Evolutionary conservation across 2,888 invertebrate species (phyloP).

Genomic region (Nebria brevicollis): DNA sequence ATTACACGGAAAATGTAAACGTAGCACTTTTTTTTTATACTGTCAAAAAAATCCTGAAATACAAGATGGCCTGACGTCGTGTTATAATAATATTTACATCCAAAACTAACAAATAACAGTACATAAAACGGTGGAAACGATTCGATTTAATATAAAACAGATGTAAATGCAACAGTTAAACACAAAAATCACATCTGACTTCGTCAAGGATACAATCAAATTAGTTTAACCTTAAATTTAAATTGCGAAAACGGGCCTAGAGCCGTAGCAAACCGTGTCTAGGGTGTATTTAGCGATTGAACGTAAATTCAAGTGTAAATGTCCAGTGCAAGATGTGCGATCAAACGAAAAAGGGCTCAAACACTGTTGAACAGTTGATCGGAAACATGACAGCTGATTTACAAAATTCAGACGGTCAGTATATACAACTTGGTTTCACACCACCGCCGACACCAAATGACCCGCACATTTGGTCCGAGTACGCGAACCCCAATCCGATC

Average conservation of each 20-base stretch:
- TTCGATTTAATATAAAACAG: background rate
- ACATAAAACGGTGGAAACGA: conserved; percentile 10
- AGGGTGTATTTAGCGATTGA: background rate
- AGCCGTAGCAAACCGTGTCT: background rate
- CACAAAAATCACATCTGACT: background rate
- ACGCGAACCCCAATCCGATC: conserved; percentile 50
- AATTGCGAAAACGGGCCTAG: background rate
- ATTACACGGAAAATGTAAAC: conserved; percentile 13
- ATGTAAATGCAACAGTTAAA: conserved; percentile 11
- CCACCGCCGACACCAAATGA: conserved; percentile 57
- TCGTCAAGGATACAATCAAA: no score
- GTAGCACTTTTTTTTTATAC: conserved; percentile 16
- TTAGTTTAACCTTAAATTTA: background rate
- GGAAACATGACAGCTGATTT: conserved; percentile 70
- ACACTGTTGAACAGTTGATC: conserved; percentile 68
- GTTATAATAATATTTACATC: conserved; percentile 5
- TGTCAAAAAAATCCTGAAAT: conserved; percentile 29
- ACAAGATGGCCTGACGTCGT: conserved; percentile 30
- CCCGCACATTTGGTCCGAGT: conserved; percentile 58
- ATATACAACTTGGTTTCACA: conserved; percentile 66
- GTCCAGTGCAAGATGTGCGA: conserved; percentile 56
- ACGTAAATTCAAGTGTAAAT: background rate
- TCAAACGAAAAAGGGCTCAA: conserved; percentile 55
- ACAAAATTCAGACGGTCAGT: conserved; percentile 68
- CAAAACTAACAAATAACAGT: background rate